Evolutionary conservation across 2,888 invertebrate species (phyloP), one percentile per base, ranked within the genome.

Genomic region (Zhuqinia jingwanae): DNA sequence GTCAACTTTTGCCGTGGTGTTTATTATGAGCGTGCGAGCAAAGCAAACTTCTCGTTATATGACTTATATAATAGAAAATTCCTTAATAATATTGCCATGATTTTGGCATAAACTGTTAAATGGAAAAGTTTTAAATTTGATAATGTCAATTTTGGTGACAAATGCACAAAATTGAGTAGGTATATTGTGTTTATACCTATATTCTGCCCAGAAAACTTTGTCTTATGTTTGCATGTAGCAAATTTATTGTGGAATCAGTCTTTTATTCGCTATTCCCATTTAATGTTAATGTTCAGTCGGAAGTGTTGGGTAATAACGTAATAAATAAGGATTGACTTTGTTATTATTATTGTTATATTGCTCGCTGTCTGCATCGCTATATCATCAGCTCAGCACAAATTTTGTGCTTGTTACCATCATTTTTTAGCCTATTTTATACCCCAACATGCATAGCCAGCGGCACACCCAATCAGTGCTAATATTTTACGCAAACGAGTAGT

Each of bases 71-170:
- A 11, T 8, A 25, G 11, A 25, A 11, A 58, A 1, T 58, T 6
- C 2, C 50, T n/a, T 63, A 63, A 63, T 63, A 30, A 30, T 30
- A n/a, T 30, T 63, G 63, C 11, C n/a, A 10, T 17, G 15, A 17
- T 65, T 30, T 65, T 65, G 42, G 65, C 36, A 17, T 6, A 65
- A 65, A 65, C 65, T 65, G 65, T 11, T 13, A 20, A 17, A 42
- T 1, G 42, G 65, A 17, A 65, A 30, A 17, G n/a, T 65, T 65
- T 65, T 65, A 42, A 65, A 65, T 65, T 65, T 65, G 65, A 65
- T 65, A 36, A 65, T 60, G 65, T 65, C 65, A 65, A 65, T 65
- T 65, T 65, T 1, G 65, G 27, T 65, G 65, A 65, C 36, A 30
- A 65, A 65, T 65, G 65, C 65, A 42, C 42, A 36, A 1, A 17